phyloP scores from a whole-genome alignment of 2,888 invertebrate genomes.

The Sthenelais limicola region DNA sequence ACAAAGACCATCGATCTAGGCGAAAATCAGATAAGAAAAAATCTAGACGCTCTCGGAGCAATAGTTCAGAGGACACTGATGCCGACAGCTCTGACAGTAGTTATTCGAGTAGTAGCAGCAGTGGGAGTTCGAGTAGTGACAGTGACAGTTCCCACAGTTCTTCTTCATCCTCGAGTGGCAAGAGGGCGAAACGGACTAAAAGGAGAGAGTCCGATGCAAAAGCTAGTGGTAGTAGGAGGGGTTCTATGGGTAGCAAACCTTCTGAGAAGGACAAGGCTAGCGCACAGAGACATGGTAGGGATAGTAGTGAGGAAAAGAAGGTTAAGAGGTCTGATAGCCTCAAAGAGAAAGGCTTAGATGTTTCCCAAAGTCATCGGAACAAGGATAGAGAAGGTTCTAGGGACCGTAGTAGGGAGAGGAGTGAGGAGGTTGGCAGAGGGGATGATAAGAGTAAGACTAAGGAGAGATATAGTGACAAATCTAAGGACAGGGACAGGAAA shows the following conservation, averaged over 20 bases:
- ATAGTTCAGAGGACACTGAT: conserved; percentile 25
- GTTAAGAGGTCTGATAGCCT: not conserved
- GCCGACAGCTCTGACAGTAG: conserved; percentile 35
- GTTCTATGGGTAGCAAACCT: too few relatives aligned
- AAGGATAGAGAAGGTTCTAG: conserved; percentile 5
- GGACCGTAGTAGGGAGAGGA: conserved; percentile 16
- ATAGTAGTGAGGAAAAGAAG: conserved; percentile 40
- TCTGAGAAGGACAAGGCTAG: too few relatives aligned
- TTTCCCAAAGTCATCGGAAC: not conserved
- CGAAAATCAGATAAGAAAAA: conserved; percentile 3
- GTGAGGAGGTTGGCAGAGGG: conserved; percentile 5
- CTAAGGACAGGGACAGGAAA: conserved; percentile 32
- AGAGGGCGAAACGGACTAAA: not conserved
- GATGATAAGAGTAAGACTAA: not conserved
- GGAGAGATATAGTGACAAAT: conserved; percentile 6
- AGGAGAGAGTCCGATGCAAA: not conserved
- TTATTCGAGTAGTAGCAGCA: conserved; percentile 15
- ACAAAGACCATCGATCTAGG: not conserved
- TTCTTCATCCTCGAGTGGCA: conserved; percentile 3
- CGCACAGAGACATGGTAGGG: conserved; percentile 1
- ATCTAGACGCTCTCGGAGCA: not conserved
- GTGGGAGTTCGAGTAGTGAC: conserved; percentile 26
- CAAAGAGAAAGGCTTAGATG: not conserved
- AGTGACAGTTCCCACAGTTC: conserved; percentile 29
- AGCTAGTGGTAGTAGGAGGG: too few relatives aligned